These are phyloP conservation scores for Papilio protenor DNA, from an alignment of 2,888 invertebrate species.

Conservation along the genomic window DNA sequence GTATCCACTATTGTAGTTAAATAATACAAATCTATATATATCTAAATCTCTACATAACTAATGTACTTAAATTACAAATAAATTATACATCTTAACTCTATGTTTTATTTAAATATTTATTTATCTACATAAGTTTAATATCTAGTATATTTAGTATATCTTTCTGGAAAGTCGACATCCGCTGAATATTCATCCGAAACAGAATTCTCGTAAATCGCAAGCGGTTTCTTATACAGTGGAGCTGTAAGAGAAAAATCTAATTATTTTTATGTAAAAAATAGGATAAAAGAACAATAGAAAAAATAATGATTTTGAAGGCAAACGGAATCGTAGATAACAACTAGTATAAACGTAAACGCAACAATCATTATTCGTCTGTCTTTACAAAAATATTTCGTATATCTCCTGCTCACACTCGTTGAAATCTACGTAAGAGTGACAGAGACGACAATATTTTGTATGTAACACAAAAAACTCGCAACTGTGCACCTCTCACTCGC, in stretches of 20 bases:
- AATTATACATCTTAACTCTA: background rate
- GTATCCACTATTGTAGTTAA: background rate
- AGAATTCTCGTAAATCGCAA: slow-evolving; percentile 51
- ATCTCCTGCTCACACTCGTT: slow-evolving; percentile 79
- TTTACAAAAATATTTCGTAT: no score
- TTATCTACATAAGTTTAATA: slow-evolving; percentile 26
- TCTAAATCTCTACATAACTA: slow-evolving; percentile 10
- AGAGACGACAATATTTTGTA: background rate
- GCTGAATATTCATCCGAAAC: slow-evolving; percentile 60
- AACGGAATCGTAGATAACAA: background rate
- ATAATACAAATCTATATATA: background rate
- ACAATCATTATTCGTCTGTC: no score
- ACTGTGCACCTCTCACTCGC: background rate
- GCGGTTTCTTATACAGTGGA: slow-evolving; percentile 55
- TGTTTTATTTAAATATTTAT: slow-evolving; percentile 28
- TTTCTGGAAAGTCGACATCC: slow-evolving; percentile 60
- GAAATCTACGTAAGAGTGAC: slow-evolving; percentile 64
- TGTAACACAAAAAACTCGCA: no score
- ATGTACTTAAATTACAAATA: slow-evolving; percentile 18
- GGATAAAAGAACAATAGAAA: background rate
- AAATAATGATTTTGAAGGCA: background rate
- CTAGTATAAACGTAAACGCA: background rate
- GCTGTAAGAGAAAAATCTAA: slow-evolving; percentile 48
- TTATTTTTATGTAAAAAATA: background rate
- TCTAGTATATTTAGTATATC: slow-evolving; percentile 50